A percentile compares a stretch with the other conserved stretches of the same genome.
These are phyloP conservation scores for Sus scrofa DNA, from an alignment of 2,113 vertebrate genomes.

Conservation along the genomic window DNA sequence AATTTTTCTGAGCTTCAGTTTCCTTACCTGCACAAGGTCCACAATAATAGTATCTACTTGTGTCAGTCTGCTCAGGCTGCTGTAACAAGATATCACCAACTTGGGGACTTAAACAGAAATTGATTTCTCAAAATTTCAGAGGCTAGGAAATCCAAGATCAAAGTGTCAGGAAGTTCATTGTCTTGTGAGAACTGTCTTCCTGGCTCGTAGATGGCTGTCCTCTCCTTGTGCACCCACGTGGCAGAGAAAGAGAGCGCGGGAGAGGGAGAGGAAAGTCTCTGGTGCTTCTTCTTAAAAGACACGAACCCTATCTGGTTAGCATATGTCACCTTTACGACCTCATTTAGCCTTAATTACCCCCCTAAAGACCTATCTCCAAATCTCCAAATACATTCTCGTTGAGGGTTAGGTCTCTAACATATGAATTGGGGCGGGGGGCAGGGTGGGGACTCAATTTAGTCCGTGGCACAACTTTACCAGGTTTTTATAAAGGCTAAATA, in stretches of 20 bases:
- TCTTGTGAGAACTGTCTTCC: background rate
- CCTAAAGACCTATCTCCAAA: background rate
- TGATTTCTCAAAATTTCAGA: background rate
- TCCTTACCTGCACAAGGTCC: background rate
- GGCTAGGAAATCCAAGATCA: background rate
- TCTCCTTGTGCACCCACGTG: background rate
- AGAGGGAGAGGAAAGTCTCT: background rate
- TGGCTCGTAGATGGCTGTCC: background rate
- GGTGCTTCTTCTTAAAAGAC: background rate
- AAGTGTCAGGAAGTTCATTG: background rate
- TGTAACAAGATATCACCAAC: background rate
- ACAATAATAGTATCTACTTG: background rate
- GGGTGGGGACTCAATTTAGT: background rate
- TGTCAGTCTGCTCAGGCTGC: background rate
- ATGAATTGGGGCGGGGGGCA: background rate
- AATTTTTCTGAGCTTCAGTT: background rate
- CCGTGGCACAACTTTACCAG: background rate
- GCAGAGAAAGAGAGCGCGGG: background rate
- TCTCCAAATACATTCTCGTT: background rate
- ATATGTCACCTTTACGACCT: background rate
- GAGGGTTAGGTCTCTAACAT: background rate
- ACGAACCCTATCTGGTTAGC: background rate
- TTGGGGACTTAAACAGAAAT: background rate
- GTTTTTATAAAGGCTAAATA: slow-evolving; percentile 17
- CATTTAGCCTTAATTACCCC: background rate